phyloP scores from a whole-genome alignment of 1,140 invertebrate species.

The Bombus difficillimus region DNA sequence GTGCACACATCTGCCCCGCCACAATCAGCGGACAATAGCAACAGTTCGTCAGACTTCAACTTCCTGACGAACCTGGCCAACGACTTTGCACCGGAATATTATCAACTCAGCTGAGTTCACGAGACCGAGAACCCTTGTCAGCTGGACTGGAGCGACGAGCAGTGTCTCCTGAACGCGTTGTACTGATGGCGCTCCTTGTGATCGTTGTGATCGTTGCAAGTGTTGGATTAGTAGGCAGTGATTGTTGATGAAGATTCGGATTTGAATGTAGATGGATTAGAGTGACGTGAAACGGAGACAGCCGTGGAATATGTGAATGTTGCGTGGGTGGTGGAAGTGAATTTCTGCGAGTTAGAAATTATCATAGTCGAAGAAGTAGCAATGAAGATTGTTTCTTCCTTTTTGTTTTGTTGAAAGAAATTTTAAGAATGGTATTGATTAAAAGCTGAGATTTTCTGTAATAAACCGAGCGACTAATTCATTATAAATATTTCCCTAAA shows the following conservation, averaged over 20 bases:
- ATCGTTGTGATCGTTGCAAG: background rate
- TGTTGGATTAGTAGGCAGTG: background rate
- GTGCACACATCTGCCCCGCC: constrained; percentile 82
- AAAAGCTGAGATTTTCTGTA: too few relatives aligned
- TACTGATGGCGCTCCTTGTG: constrained; percentile 66
- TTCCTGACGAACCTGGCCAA: constrained; percentile 95
- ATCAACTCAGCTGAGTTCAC: constrained; percentile 87
- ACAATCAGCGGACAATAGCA: constrained; percentile 90
- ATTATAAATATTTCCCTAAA: too few relatives aligned
- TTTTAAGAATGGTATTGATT: too few relatives aligned
- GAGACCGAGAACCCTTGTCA: constrained; percentile 70
- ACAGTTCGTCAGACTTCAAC: constrained; percentile 95
- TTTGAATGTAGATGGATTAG: background rate
- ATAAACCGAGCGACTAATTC: too few relatives aligned
- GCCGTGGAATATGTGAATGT: background rate
- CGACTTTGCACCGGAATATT: constrained; percentile 95
- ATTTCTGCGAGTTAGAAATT: too few relatives aligned
- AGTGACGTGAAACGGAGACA: background rate
- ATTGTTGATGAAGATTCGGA: too few relatives aligned
- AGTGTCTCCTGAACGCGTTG: constrained; percentile 79
- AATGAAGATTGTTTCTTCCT: too few relatives aligned
- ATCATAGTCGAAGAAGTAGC: too few relatives aligned
- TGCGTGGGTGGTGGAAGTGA: too few relatives aligned
- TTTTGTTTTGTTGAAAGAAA: too few relatives aligned
- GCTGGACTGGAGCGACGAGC: constrained; percentile 78